These are phyloP conservation scores for Fregetta grallaria DNA, from an alignment of 2,113 vertebrate genomes.

Conservation along the genomic window DNA sequence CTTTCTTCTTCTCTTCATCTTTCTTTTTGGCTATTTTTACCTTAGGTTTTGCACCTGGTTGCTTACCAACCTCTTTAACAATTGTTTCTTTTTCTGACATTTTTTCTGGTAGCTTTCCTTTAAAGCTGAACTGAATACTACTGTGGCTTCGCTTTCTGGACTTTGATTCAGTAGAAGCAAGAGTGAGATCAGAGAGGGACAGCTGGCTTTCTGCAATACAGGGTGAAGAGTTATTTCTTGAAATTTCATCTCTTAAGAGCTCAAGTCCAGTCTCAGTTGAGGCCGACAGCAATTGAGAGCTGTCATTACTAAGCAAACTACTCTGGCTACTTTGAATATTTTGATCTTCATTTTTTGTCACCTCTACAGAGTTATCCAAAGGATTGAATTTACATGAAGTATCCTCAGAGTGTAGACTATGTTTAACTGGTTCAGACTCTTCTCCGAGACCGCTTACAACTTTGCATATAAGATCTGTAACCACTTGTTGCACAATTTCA, in stretches of 20 bases:
- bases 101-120: constrained; percentile 90
- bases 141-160: constrained; percentile 90
- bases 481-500: constrained; percentile 82
- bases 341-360: constrained; percentile 49
- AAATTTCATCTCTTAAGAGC: constrained; percentile 83
- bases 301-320: constrained; percentile 57
- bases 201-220: constrained; percentile 86
- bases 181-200: constrained; percentile 70
- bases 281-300: constrained; percentile 64
- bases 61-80: constrained; percentile 79
- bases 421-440: constrained; percentile 65
- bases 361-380: constrained; percentile 34
- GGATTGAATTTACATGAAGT: constrained; percentile 60
- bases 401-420: constrained; percentile 77
- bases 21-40: constrained; percentile 90
- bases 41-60: constrained; percentile 93
- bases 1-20: constrained; percentile 89
- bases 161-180: constrained; percentile 75
- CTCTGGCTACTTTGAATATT: constrained; percentile 58
- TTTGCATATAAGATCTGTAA: constrained; percentile 86
- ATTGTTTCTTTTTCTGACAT: constrained; percentile 86
- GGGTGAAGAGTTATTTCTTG: constrained; percentile 93
- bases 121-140: constrained; percentile 93
- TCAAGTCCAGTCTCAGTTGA: constrained; percentile 75
- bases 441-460: constrained; percentile 82